Evolutionary conservation across 1,140 invertebrate species (phyloP).

Genomic region (Drosophila ohnishii): DNA sequence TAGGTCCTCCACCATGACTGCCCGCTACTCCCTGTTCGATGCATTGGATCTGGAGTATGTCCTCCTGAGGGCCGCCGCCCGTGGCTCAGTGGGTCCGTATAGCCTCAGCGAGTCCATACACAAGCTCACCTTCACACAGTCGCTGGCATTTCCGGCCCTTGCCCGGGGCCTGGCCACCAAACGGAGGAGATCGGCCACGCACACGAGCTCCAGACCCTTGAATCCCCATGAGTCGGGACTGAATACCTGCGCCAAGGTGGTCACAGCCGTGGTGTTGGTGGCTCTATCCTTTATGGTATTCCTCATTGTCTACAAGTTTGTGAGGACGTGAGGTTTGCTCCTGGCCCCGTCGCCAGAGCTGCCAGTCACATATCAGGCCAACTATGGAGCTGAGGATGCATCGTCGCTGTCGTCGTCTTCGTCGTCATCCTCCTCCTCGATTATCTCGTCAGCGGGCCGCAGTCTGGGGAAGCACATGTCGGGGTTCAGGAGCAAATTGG

Average conservation of each 20-base stretch:
- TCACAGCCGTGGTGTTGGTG: constrained; percentile 88
- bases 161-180: constrained; percentile 88
- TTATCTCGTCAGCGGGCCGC: constrained; percentile 60
- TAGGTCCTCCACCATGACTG: constrained; percentile 85
- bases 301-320: constrained; percentile 90
- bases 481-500: constrained; percentile 82
- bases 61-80: constrained; percentile 86
- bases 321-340: constrained; percentile 90
- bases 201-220: constrained; percentile 84
- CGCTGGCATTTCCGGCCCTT: constrained; percentile 88
- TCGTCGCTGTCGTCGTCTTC: constrained; percentile 15
- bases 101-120: constrained; percentile 89
- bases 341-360: constrained; percentile 85
- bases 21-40: constrained; percentile 88
- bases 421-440: constrained; percentile 30
- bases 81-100: constrained; percentile 89
- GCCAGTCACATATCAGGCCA: constrained; percentile 78
- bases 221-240: constrained; percentile 86
- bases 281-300: constrained; percentile 89
- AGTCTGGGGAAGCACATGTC: constrained; percentile 80
- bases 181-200: constrained; percentile 85
- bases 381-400: constrained; percentile 55
- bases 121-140: constrained; percentile 90
- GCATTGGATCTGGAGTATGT: constrained; percentile 89
- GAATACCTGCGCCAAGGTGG: constrained; percentile 88